Evolutionary conservation across 2,888 invertebrate genomes (phyloP), one percentile per base, ranked within the genome.

Genomic region (Laspeyria flexula): DNA sequence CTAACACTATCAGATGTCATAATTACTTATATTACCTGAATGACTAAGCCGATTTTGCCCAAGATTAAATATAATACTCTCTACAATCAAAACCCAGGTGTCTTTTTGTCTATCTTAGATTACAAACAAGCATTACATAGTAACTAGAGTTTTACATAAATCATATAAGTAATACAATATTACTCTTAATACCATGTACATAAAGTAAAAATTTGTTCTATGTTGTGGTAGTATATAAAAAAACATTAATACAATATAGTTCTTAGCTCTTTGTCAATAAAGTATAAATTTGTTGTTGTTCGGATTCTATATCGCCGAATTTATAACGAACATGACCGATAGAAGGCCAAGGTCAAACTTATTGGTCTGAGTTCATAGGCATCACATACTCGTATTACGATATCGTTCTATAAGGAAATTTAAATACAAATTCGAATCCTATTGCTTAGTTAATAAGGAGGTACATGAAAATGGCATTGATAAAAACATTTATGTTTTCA

Each of bases 341-440:
- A 23, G 7, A 35, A 21, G 60, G 38, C 48, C 55, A 65, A 65
- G 65, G 62, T 43, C 48, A 48, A 18, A 21, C 21, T 21, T n/a
- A 18, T 18, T 18, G 18, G 2, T 3, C 2, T 3, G 18, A 2
- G 5, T 18, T 18, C 18, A 18, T 18, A 25, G 7, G 7, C 3
- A 7, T n/a, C n/a, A n/a, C n/a, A n/a, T n/a, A n/a, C n/a, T n/a
- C 9, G 7, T 7, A 25, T 25, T 25, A 7, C 1, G 7, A 25
- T 25, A 25, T 7, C 7, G 7, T 25, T 25, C 7, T 25, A 1
- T 3, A 6, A 4, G 25, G 7, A 7, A 25, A 6, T 25, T 7
- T 25, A 25, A 18, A 1, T 25, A 7, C 7, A 25, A 25, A 7
- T 25, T 1, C 7, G 9, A 7, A 25, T 7, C 7, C 9, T 25